These are phyloP conservation scores for Troglohyphantes excavatus DNA, from an alignment of 2,888 invertebrate genomes.

Conservation along the genomic window DNA sequence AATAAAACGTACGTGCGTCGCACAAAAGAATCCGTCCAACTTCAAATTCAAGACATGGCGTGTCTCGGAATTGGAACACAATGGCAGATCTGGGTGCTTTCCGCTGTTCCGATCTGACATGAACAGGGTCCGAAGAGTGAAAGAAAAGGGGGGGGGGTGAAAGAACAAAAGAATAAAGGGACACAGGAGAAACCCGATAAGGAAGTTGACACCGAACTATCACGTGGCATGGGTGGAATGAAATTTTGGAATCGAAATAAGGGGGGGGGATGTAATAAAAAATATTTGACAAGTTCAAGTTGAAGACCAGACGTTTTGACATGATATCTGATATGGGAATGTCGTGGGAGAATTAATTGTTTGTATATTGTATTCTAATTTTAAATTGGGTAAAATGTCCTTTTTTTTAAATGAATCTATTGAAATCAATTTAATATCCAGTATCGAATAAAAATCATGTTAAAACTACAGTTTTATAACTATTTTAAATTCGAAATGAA, in stretches of 20 bases:
- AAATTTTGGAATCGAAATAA: neutral
- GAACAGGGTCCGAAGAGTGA: neutral
- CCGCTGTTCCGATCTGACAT: slow-evolving; percentile 32
- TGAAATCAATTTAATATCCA: too few species aligned
- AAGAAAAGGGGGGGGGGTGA: neutral
- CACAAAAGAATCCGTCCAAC: slow-evolving; percentile 30
- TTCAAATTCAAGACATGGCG: slow-evolving; percentile 49
- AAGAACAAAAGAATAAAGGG: neutral
- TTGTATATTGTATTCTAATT: too few species aligned
- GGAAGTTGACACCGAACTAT: slow-evolving; percentile 39
- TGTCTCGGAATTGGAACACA: slow-evolving; percentile 47
- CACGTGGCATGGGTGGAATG: slow-evolving; percentile 14
- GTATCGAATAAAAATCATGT: too few species aligned
- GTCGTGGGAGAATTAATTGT: too few species aligned
- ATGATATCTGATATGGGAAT: too few species aligned
- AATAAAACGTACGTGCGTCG: slow-evolving; percentile 43
- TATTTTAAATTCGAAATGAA: too few species aligned
- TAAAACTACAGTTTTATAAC: too few species aligned
- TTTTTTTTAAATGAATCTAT: too few species aligned
- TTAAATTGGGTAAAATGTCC: too few species aligned
- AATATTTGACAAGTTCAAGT: too few species aligned
- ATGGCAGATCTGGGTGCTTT: slow-evolving; percentile 20
- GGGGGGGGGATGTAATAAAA: too few species aligned
- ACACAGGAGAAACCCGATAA: slow-evolving; percentile 7
- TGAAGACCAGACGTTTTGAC: too few species aligned